Evolutionary conservation across 92 coral and sea anemone genomes (phyloP).

Genomic region (Phenganax subtilis): DNA sequence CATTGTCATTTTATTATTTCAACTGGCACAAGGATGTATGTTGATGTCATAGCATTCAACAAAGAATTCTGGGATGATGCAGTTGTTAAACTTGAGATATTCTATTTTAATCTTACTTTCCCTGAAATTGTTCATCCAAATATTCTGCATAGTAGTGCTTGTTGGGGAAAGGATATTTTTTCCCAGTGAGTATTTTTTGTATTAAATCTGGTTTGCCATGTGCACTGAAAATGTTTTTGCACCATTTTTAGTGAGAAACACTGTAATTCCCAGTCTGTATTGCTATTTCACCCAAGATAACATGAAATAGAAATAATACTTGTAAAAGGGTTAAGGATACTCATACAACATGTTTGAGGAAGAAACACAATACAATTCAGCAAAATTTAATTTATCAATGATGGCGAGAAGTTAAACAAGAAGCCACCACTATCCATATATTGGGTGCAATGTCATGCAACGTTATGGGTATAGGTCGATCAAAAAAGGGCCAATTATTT

Average conservation of each 20-base stretch:
- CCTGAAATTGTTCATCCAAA: constrained; percentile 69
- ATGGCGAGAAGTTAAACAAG: constrained; percentile 55
- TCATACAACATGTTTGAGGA: no score
- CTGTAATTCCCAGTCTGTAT: no score
- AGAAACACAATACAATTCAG: neutral
- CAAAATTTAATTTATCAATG: constrained; percentile 4
- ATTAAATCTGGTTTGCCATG: no score
- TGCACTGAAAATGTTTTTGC: no score
- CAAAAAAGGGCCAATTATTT: constrained; percentile 62
- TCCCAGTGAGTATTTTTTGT: neutral
- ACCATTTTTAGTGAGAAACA: no score
- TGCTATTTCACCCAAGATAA: no score
- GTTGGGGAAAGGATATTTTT: constrained; percentile 48
- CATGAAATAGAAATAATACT: no score
- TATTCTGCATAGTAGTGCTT: constrained; percentile 39
- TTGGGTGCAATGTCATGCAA: constrained; percentile 46
- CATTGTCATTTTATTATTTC: constrained; percentile 57
- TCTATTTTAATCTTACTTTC: constrained; percentile 57
- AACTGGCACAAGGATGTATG: constrained; percentile 43
- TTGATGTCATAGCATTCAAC: constrained; percentile 50
- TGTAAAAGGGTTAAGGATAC: no score
- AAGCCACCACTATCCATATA: constrained; percentile 46
- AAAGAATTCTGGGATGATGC: constrained; percentile 47
- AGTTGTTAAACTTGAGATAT: constrained; percentile 47
- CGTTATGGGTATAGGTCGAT: constrained; percentile 51